Base-by-base conservation (phyloP, 1,140 invertebrate species). In the Sipha flava region DNA sequence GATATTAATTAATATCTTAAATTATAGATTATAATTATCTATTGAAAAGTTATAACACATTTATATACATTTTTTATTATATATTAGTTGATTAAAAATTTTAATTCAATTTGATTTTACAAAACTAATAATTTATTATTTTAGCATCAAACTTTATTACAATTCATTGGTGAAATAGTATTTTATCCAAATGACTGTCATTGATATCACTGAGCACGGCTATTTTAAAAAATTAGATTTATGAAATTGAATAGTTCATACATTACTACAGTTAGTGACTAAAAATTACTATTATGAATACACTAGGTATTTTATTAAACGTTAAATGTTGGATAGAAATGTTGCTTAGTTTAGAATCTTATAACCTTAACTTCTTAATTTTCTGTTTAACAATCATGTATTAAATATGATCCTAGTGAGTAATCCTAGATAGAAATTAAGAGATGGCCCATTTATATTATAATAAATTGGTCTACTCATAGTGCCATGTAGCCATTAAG, bases 401-500 rank as follows among this genome's bases (percentile, higher is more conserved):
- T 26, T 54, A 40, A 31, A 54, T 77, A 18, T 43, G 21, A 54
- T 9, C 5, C 23, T 77, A 77, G 73, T 77, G 1, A 23, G 66
- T 70, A 59, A 59, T n/a, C n/a, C 52, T 77, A 77, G 73, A 59
- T 77, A 54, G 70, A 54, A 34, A 43, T 77, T 77, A 59, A 77
- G 73, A 59, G 9, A 77, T 59, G 54, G 49, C 52, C 23, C 73
- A 77, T 57, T 29, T 77, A 77, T 77, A 59, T 64, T 34, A 64
- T 64, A 16, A n/a, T n/a, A n/a, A n/a, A 64, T 57, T 77, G 73
- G 73, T 77, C 73, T 54, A 77, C 70, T 40, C 12, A 77, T 77
- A 59, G 73, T 77, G 73, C 73, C 73, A 77, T 59, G 73, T 77
- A 77, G 49, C 73, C 73, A 77, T 29, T 68, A 70, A 54, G 73